These are phyloP conservation scores for Calosoma granatense DNA, from an alignment of 1,140 invertebrate genomes.

Conservation along the genomic window DNA sequence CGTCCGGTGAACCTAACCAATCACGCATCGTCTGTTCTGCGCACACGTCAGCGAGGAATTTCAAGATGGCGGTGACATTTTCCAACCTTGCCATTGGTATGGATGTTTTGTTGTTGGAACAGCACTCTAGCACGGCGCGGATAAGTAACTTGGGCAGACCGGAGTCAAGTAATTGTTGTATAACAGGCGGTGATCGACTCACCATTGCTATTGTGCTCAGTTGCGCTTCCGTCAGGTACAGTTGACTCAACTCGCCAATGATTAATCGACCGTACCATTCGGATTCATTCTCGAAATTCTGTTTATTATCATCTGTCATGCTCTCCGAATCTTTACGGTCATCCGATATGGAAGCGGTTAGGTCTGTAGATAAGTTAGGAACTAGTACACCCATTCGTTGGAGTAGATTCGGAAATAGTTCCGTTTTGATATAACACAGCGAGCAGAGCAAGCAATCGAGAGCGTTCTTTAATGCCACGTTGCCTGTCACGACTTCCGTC, in stretches of 20 bases:
- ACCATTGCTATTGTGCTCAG: constrained; percentile 63
- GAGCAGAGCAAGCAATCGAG: constrained; percentile 72
- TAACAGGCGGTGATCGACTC: constrained; percentile 63
- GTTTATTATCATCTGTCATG: constrained; percentile 62
- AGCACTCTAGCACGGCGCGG: constrained; percentile 46
- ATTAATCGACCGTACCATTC: constrained; percentile 43
- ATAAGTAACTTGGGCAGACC: constrained; percentile 60
- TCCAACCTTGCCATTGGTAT: constrained; percentile 39
- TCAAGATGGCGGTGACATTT: constrained; percentile 54
- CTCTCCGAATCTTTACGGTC: constrained; percentile 45
- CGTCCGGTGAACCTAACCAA: constrained; percentile 72
- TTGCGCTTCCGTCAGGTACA: constrained; percentile 50
- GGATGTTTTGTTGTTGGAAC: constrained; percentile 25
- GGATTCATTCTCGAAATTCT: constrained; percentile 39
- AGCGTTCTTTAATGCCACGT: constrained; percentile 64
- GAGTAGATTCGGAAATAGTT: constrained; percentile 62
- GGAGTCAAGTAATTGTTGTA: constrained; percentile 64
- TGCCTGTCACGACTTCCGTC: constrained; percentile 52
- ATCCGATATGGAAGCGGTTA: constrained; percentile 45
- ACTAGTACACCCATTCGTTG: constrained; percentile 61
- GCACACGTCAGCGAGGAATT: constrained; percentile 71
- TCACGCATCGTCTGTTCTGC: constrained; percentile 71
- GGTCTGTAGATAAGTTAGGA: constrained; percentile 40
- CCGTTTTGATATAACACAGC: constrained; percentile 69
- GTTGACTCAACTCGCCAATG: constrained; percentile 33